Percentiles rank a stretch among this genome's conserved stretches.
Evolutionary conservation across 2,113 vertebrate species (phyloP).

Genomic region (Dasyurus viverrinus): DNA sequence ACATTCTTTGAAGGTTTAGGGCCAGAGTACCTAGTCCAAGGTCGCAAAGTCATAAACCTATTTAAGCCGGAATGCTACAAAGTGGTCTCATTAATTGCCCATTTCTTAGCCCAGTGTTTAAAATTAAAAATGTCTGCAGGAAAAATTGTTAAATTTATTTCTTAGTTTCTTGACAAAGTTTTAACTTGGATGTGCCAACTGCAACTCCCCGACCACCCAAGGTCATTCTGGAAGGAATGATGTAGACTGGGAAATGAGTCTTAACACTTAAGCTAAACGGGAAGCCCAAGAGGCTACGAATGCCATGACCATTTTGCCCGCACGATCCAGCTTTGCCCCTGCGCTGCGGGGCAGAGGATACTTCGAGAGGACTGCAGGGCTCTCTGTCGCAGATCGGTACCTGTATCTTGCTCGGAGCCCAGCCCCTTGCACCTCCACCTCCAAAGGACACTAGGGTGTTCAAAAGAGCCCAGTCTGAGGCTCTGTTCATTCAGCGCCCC

Average conservation of each 20-base stretch:
- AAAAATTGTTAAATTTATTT: neutral
- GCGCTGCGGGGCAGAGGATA: neutral
- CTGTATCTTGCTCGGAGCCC: neutral
- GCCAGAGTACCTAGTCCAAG: neutral
- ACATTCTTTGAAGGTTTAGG: neutral
- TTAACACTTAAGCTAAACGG: neutral
- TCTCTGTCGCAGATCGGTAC: constrained; percentile 13
- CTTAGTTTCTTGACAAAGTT: neutral
- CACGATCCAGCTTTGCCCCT: rapidly evolving
- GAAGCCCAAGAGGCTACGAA: rapidly evolving
- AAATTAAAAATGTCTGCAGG: neutral
- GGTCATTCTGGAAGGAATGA: neutral
- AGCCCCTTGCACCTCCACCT: neutral
- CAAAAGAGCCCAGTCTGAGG: rapidly evolving
- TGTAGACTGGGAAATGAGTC: neutral
- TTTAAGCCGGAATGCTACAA: neutral
- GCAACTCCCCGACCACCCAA: constrained; percentile 8
- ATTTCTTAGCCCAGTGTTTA: neutral
- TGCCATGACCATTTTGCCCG: rapidly evolving
- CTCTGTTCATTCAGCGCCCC: neutral
- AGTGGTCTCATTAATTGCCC: neutral
- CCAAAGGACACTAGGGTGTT: neutral
- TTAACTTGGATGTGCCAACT: neutral
- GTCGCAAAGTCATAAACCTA: neutral
- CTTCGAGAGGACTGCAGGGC: constrained; percentile 40